Base-by-base conservation (phyloP, 2,113 vertebrate species). In the Thymallus thymallus region DNA sequence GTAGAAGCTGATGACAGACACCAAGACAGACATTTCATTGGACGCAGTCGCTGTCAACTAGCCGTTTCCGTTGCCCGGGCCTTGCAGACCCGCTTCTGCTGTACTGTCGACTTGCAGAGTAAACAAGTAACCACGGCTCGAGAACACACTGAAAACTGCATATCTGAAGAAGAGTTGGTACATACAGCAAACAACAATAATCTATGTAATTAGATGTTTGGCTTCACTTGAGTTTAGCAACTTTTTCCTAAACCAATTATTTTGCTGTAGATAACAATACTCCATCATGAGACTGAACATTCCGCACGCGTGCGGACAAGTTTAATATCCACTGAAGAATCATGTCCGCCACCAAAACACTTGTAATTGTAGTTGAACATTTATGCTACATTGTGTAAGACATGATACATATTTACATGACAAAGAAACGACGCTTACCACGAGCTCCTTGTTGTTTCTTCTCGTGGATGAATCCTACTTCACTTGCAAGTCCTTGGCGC, bases 1-100 rank as follows among this genome's bases (percentile, higher is more conserved):
- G 9, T 6, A 16, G 1, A 26, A 6, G 7, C 18, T 1, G 2
- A 6, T 1, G 1, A 10, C 0, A 46, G 56, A n/a, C 5, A 24
- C 26, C 1, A 32, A 3, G 65, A 20, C 24, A 0, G 5, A 0
- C 20, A n/a, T 71, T 0, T 58, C 30, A 85, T 83, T 86, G 75
- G 85, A 0, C 23, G 22, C 0, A 3, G 2, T 0, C 6, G 26
- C 76, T 77, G 79, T 78, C 88, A 74, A 4, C 74, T 10, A 0
- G 29, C 56, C 1, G 5, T 60, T 60, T 22, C 7, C 56, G 22
- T 22, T 22, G 7, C 56, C 18, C 3, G 20, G 56, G 64, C 64
- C 29, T 66, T 16, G 24, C 32, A 66, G 29, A 26, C 24, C 62
- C 16, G 29, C 29, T 66, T 32, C 29, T 7, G 64, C 30, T 32